A percentile compares a stretch with the other conserved stretches of the same genome.
Conservation (phyloP, 2,797 vertebrate genomes). For the Phaenicophaeus curvirostris region DNA sequence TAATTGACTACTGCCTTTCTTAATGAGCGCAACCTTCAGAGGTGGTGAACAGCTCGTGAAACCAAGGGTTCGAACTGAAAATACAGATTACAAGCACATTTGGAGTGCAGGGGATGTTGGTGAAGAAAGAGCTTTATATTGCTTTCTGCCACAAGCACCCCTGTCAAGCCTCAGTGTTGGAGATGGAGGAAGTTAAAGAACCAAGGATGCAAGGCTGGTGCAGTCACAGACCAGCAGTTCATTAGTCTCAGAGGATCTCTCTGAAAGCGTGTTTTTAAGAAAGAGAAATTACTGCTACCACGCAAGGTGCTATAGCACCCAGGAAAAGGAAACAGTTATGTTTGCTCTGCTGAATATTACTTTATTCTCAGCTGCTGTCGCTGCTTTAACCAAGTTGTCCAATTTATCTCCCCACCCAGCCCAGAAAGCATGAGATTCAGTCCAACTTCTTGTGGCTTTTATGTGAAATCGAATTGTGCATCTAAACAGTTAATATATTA, state of each 20-base stretch:
- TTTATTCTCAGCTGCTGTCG: background rate
- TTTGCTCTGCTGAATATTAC: background rate
- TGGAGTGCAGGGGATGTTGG: background rate
- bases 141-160: background rate
- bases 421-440: background rate
- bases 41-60: background rate
- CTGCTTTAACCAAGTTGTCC: rapidly evolving
- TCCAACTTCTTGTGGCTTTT: background rate
- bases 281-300: background rate
- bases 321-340: background rate
- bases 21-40: background rate
- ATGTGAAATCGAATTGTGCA: background rate
- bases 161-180: rapidly evolving
- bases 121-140: background rate
- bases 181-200: too few relatives aligned
- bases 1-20: background rate
- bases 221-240: rapidly evolving
- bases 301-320: background rate
- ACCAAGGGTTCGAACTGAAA: background rate
- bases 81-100: background rate
- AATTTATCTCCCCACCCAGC: background rate
- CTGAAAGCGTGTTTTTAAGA: background rate
- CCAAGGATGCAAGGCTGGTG: too few relatives aligned
- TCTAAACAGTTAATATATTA: slow-evolving; percentile 35
- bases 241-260: background rate